These are phyloP conservation scores for Sebastes taczanowskii DNA, from an alignment of 2,797 vertebrate species.

Conservation along the genomic window DNA sequence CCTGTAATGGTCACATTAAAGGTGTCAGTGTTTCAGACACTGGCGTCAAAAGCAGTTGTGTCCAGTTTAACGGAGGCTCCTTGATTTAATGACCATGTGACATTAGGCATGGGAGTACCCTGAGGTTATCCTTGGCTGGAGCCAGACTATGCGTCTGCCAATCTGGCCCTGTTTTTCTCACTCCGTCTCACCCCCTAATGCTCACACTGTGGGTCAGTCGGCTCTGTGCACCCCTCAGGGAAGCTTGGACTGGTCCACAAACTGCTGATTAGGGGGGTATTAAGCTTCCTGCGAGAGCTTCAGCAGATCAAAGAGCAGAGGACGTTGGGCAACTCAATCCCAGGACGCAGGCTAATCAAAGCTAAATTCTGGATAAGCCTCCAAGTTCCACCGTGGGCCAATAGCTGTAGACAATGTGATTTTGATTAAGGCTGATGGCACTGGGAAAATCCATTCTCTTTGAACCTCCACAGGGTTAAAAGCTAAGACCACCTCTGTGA, in stretches of 20 bases:
- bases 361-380: constrained; percentile 57
- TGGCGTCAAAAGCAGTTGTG: constrained; percentile 64
- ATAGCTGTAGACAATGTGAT: constrained; percentile 62
- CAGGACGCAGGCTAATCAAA: constrained; percentile 52
- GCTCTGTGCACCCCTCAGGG: constrained; percentile 53
- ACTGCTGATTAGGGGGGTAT: constrained; percentile 63
- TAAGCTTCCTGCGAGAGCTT: constrained; percentile 55
- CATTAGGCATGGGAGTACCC: constrained; percentile 65
- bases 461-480: constrained; percentile 52
- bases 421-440: constrained; percentile 64
- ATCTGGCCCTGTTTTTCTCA: constrained; percentile 28
- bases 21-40: constrained; percentile 56
- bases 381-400: constrained; percentile 39
- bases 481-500: constrained; percentile 63
- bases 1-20: constrained; percentile 62
- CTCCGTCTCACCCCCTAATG: constrained; percentile 40
- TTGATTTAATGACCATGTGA: constrained; percentile 69
- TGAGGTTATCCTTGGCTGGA: constrained; percentile 74
- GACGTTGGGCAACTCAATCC: constrained; percentile 40
- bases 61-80: constrained; percentile 57
- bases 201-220: constrained; percentile 53
- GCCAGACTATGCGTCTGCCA: constrained; percentile 73
- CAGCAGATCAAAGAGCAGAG: constrained; percentile 67
- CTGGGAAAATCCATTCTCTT: constrained; percentile 46
- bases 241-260: constrained; percentile 54